A percentile compares a stretch with the other conserved stretches of the same genome.
Conservation (phyloP, 2,797 vertebrate genomes). For the Acanthornis magna region DNA sequence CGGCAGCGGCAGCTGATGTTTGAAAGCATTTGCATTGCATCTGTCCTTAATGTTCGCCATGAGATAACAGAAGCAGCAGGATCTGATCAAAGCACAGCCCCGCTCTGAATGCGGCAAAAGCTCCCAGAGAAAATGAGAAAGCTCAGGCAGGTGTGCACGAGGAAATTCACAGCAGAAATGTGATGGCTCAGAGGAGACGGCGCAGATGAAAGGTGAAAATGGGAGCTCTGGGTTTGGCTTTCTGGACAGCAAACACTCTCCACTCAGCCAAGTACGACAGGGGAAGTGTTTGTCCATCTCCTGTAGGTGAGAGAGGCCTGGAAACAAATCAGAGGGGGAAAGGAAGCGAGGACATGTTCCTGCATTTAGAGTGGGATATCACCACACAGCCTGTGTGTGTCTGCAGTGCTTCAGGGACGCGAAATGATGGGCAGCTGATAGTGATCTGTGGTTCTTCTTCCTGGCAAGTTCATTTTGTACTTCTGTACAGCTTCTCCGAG, state of each 20-base stretch:
- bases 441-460: background rate
- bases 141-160: background rate
- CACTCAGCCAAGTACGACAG: background rate
- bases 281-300: background rate
- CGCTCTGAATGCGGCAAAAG: background rate
- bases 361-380: conserved; percentile 17
- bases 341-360: background rate
- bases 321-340: background rate
- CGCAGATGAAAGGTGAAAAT: background rate
- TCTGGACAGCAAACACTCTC: background rate
- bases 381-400: background rate
- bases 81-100: background rate
- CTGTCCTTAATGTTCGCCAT: background rate
- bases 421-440: background rate
- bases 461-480: background rate
- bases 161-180: background rate
- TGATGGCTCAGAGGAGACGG: background rate
- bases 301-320: background rate
- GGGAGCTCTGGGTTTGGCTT: background rate
- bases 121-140: background rate
- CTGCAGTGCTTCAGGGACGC: background rate
- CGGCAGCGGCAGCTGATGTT: background rate
- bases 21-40: background rate
- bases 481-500: background rate
- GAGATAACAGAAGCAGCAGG: background rate